Percentiles rank a stretch among this genome's conserved stretches.
phyloP scores from a whole-genome alignment of 2,797 vertebrate species.

The Antennarius maculatus region DNA sequence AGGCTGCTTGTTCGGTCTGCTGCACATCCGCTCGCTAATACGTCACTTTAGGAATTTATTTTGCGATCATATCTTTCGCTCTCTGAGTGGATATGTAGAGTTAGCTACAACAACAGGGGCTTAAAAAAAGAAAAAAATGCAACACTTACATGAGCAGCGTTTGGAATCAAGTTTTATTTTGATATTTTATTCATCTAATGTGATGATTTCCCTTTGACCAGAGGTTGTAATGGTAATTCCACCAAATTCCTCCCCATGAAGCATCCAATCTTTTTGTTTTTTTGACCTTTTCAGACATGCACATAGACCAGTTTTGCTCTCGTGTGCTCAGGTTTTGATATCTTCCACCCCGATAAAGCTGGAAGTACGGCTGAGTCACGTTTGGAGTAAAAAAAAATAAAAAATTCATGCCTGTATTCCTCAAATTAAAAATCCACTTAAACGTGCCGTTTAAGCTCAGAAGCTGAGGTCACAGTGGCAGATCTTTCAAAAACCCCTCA shows the following conservation, averaged over 20 bases:
- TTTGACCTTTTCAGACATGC: no score
- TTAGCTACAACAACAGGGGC: neutral
- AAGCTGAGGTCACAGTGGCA: neutral
- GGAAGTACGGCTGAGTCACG: neutral
- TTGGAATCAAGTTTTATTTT: neutral
- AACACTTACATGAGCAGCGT: neutral
- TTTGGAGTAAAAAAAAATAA: no score
- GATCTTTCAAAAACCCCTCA: neutral
- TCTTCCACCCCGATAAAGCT: neutral
- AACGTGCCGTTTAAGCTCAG: neutral
- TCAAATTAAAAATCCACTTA: neutral
- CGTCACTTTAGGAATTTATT: constrained; percentile 7
- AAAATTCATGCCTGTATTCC: neutral
- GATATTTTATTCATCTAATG: no score
- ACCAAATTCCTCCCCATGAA: no score
- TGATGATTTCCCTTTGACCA: neutral
- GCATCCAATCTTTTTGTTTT: no score
- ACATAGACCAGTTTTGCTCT: neutral
- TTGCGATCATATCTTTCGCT: constrained; percentile 24
- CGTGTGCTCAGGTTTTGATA: neutral
- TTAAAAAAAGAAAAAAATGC: neutral
- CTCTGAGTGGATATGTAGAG: neutral
- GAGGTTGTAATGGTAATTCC: no score
- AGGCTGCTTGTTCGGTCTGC: constrained; percentile 5
- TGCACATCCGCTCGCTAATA: neutral